phyloP scores from a whole-genome alignment of 2,888 invertebrate genomes.

The Sinohyriopsis cumingii region DNA sequence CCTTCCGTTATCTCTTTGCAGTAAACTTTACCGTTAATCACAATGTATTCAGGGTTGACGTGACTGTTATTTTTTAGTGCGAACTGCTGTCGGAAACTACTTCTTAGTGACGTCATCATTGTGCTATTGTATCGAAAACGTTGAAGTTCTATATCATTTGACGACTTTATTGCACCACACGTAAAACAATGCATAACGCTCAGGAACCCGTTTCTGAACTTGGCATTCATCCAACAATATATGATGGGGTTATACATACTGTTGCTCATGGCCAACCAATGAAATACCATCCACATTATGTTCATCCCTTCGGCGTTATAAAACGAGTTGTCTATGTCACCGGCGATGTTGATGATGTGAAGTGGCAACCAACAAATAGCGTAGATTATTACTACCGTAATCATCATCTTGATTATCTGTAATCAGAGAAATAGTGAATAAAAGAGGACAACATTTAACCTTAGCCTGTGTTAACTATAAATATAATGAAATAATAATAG shows the following conservation, averaged over 20 bases:
- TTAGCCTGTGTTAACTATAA: background rate
- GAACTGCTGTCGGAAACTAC: no score
- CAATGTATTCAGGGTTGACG: no score
- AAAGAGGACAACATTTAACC: background rate
- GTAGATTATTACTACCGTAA: constrained; percentile 93
- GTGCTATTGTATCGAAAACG: constrained; percentile 38
- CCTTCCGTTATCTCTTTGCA: no score
- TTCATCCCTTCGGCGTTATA: constrained; percentile 53
- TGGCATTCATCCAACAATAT: constrained; percentile 97
- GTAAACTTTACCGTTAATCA: no score
- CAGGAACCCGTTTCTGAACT: constrained; percentile 70
- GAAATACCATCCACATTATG: constrained; percentile 74
- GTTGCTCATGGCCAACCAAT: constrained; percentile 92
- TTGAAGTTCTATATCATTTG: constrained; percentile 35
- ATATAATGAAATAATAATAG: background rate
- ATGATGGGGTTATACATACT: constrained; percentile 97
- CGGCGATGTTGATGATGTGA: constrained; percentile 90
- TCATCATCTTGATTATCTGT: constrained; percentile 81
- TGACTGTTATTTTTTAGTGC: no score
- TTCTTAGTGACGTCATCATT: constrained; percentile 35
- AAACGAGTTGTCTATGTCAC: constrained; percentile 45
- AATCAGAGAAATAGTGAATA: constrained; percentile 22
- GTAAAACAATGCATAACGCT: constrained; percentile 44
- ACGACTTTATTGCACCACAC: constrained; percentile 43
- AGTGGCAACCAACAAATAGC: constrained; percentile 95